These are phyloP conservation scores for Pseudachorutes palmiensis DNA, from an alignment of 1,140 invertebrate species.

Conservation along the genomic window DNA sequence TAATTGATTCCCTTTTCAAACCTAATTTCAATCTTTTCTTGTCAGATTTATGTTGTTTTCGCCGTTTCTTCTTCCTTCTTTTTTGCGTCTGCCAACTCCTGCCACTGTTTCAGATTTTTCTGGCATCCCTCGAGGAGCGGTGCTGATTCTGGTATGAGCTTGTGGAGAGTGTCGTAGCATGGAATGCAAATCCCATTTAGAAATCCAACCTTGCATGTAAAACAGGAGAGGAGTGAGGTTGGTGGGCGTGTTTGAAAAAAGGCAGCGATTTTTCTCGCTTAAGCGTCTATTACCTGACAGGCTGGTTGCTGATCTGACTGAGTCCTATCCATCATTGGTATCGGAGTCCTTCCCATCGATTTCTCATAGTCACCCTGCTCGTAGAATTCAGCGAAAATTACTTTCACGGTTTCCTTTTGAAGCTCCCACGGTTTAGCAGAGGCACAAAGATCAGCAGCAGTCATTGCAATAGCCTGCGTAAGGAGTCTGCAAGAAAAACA, in stretches of 20 bases:
- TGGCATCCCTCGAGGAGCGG: constrained; percentile 60
- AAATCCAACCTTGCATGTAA: constrained; percentile 58
- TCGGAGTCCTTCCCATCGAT: constrained; percentile 26
- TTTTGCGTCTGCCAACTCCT: constrained; percentile 22
- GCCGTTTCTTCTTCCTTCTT: constrained; percentile 20
- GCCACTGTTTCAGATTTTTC: constrained; percentile 46
- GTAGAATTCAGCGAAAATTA: constrained; percentile 81
- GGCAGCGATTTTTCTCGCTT: background rate
- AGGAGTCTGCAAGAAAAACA: constrained; percentile 44
- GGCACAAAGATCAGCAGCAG: constrained; percentile 70
- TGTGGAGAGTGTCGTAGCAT: constrained; percentile 61
- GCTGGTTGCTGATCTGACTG: constrained; percentile 62
- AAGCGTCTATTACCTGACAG: constrained; percentile 62
- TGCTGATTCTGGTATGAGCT: constrained; percentile 60
- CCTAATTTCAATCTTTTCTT: no score
- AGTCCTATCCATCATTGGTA: constrained; percentile 67
- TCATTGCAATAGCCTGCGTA: constrained; percentile 69
- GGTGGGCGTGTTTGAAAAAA: no score
- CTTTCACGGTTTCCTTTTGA: constrained; percentile 68
- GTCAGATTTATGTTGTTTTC: no score
- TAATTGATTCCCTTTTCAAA: no score
- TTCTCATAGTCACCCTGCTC: constrained; percentile 51
- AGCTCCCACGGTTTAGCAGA: constrained; percentile 69
- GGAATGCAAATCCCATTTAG: constrained; percentile 69
- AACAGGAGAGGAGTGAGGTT: background rate